phyloP scores from a whole-genome alignment of 37 sponge, comb jelly and placozoan genomes.

The Beroe forskalii region DNA sequence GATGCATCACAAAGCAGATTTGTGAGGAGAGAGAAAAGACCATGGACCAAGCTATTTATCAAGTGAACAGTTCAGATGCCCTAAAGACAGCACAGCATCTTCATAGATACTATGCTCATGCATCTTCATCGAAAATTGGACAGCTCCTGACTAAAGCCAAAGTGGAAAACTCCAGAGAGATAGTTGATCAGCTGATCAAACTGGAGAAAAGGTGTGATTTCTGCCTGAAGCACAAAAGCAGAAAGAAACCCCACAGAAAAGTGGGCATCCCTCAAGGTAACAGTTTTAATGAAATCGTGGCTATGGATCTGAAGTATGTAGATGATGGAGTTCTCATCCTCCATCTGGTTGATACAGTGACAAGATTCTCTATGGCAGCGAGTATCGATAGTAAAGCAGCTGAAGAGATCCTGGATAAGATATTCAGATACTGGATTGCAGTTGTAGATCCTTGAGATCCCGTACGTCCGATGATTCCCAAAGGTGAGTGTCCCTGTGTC shows the following conservation, averaged over 20 bases:
- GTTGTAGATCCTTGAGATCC: too few relatives aligned
- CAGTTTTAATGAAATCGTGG: constrained; percentile 3
- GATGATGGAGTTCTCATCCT: neutral
- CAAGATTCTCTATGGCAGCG: neutral
- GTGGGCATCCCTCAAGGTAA: neutral
- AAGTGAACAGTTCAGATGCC: neutral
- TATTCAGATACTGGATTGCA: neutral
- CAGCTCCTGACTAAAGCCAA: neutral
- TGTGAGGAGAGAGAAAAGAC: neutral
- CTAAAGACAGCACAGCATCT: neutral
- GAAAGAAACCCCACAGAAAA: neutral
- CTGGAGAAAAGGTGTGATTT: neutral
- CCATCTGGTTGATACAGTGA: neutral
- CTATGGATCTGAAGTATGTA: neutral
- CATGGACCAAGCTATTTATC: neutral
- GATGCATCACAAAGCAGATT: neutral
- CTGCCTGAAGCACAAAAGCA: neutral
- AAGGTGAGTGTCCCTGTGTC: too few relatives aligned
- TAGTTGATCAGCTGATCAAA: neutral
- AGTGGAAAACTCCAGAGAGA: neutral
- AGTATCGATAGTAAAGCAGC: neutral
- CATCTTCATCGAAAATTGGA: neutral
- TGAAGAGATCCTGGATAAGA: neutral
- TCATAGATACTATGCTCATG: constrained; percentile 51
- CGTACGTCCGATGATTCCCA: too few relatives aligned